phyloP scores from a whole-genome alignment of 2,888 invertebrate species.

The Dione vanillae region DNA sequence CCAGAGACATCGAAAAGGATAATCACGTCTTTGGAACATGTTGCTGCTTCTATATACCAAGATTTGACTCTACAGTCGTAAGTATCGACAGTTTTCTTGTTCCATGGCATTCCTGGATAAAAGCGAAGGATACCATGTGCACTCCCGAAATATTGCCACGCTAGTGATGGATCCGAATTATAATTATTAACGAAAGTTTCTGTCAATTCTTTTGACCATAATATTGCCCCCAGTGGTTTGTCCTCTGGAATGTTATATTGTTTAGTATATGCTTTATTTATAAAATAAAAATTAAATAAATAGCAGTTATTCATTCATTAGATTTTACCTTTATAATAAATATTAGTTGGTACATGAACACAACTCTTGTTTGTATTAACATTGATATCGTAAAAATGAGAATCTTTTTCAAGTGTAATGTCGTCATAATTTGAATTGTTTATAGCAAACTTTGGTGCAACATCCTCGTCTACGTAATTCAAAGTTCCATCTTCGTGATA shows the following conservation, averaged over 20 bases:
- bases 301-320: neutral
- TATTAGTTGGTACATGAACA: conserved; percentile 97
- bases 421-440: conserved; percentile 76
- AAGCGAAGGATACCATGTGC: conserved; percentile 95
- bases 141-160: conserved; percentile 99
- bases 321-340: conserved; percentile 90
- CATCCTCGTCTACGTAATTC: conserved; percentile 34
- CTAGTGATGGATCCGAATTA: conserved; percentile 93
- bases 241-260: conserved; percentile 62
- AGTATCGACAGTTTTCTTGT: conserved; percentile 83
- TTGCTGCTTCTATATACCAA: conserved; percentile 99
- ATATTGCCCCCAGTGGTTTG: conserved; percentile 82
- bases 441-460: conserved; percentile 63
- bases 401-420: conserved; percentile 87
- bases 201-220: conserved; percentile 95
- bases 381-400: conserved; percentile 93
- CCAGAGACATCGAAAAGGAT: conserved; percentile 98
- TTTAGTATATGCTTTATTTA: neutral
- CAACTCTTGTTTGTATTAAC: conserved; percentile 92
- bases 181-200: conserved; percentile 93
- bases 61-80: conserved; percentile 97
- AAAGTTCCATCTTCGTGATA: conserved; percentile 57
- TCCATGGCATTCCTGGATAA: conserved; percentile 93
- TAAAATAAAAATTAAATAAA: neutral
- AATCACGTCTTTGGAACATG: conserved; percentile 98